These are phyloP conservation scores for Tachystola acroxantha DNA, from an alignment of 2,888 invertebrate species.

Conservation along the genomic window DNA sequence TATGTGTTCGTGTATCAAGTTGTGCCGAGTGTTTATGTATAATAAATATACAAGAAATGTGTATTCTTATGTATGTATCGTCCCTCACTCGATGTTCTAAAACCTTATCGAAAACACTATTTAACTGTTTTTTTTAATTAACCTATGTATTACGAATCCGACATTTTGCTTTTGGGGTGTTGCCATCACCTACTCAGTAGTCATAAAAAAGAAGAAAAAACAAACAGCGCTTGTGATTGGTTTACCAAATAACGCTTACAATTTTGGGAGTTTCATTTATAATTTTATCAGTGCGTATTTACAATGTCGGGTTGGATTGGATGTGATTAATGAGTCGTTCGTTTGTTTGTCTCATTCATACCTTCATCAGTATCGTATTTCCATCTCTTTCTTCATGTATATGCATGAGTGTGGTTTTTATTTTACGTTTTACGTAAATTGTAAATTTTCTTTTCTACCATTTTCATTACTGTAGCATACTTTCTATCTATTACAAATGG, in stretches of 20 bases:
- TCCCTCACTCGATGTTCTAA: conserved; percentile 29
- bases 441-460: conserved; percentile 18
- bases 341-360: conserved; percentile 37
- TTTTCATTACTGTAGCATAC: conserved; percentile 35
- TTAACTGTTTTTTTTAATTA: conserved; percentile 23
- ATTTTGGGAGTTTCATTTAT: conserved; percentile 32
- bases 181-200: conserved; percentile 57
- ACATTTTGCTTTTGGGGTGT: conserved; percentile 66
- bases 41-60: conserved; percentile 13
- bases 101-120: conserved; percentile 22
- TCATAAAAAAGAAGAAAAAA: conserved; percentile 20
- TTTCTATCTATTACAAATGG: conserved; percentile 3
- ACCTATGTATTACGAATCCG: conserved; percentile 58
- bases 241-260: conserved; percentile 65
- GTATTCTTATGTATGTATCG: conserved; percentile 19
- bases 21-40: conserved; percentile 14
- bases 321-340: conserved; percentile 36
- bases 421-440: conserved; percentile 22
- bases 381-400: conserved; percentile 43
- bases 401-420: conserved; percentile 76
- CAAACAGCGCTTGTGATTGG: conserved; percentile 69
- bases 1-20: conserved; percentile 36
- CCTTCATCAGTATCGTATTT: conserved; percentile 16
- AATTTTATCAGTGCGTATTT: conserved; percentile 25
- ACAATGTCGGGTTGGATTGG: conserved; percentile 73